Evolutionary conservation across 2,113 vertebrate species (phyloP), one percentile per base, ranked within the genome.

Genomic region (Tychaedon coryphoeus): DNA sequence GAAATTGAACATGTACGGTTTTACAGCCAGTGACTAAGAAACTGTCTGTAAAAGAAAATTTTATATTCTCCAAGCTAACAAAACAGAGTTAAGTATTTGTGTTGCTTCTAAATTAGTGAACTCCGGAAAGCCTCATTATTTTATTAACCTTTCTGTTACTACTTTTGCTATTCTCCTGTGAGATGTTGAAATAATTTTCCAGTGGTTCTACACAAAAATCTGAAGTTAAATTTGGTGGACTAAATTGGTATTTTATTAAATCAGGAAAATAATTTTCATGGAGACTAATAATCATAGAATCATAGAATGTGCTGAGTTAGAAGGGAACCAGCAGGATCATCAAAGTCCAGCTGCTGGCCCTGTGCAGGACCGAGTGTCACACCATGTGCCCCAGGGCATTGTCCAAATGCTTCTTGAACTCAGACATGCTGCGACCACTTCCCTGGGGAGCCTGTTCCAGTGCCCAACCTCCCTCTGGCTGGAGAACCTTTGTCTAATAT

Each of bases 371-470:
- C 43, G 45, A 29, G n/a, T 36, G 14, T 65, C 9, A 0, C 14
- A 50, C 18, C 36, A 8, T 23, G 14, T 65, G 23, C 36, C 19
- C 0, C 0, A 73, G 43, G 43, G 10, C 43, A 43, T 24, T 33
- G 33, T 80, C 23, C 26, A 33, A 66, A 33, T 6, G 1, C 24
- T 34, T 70, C 19, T 31, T 56, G n/a, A 34, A 14, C 13, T 48
- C 34, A 9, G n/a, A 10, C 48, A 40, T 0, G 0, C 36, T 56
- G 29, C 3, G 3, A 48, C 25, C 24, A 8, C 40, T 65, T 50
- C 22, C 22, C 8, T 57, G 58, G 4, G 6, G 18, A 50, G 10
- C 2, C 57, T 31, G 5, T 65, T 57, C 20, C 25, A 42, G 11
- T 42, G 31, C 57, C 22, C 42, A 57, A 0, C 1, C 14, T 33